Evolutionary conservation across 2,113 vertebrate species (phyloP).

Genomic region (Corydoras maculifer): DNA sequence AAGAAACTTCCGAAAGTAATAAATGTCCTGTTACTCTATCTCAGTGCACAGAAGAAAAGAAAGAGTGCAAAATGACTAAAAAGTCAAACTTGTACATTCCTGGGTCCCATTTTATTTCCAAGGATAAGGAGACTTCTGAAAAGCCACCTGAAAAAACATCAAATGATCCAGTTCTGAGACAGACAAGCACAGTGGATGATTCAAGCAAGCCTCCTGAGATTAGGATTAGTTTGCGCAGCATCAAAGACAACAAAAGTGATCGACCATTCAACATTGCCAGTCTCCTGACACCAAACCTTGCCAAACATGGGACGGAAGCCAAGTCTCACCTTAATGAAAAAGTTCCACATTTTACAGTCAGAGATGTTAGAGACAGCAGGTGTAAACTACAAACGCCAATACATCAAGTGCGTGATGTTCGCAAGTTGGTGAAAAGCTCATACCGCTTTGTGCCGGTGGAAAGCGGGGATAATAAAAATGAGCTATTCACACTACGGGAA

Average conservation of each 20-base stretch:
- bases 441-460: conserved; percentile 77
- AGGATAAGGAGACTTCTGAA: conserved; percentile 60
- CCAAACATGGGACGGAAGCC: conserved; percentile 54
- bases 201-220: conserved; percentile 74
- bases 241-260: conserved; percentile 69
- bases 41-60: conserved; percentile 10
- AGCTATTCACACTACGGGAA: conserved; percentile 54
- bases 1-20: background rate
- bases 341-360: conserved; percentile 84
- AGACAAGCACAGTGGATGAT: background rate
- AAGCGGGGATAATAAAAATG: conserved; percentile 59
- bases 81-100: conserved; percentile 87
- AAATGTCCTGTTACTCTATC: background rate
- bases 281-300: conserved; percentile 81
- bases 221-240: conserved; percentile 81
- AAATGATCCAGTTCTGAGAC: conserved; percentile 6
- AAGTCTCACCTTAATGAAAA: conserved; percentile 65
- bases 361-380: conserved; percentile 82
- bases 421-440: conserved; percentile 89
- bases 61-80: conserved; percentile 67
- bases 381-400: conserved; percentile 77
- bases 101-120: conserved; percentile 73
- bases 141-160: conserved; percentile 25
- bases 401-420: conserved; percentile 90
- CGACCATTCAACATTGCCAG: conserved; percentile 79